These are phyloP conservation scores for Mya arenaria DNA, from an alignment of 1,140 invertebrate genomes.

Conservation along the genomic window DNA sequence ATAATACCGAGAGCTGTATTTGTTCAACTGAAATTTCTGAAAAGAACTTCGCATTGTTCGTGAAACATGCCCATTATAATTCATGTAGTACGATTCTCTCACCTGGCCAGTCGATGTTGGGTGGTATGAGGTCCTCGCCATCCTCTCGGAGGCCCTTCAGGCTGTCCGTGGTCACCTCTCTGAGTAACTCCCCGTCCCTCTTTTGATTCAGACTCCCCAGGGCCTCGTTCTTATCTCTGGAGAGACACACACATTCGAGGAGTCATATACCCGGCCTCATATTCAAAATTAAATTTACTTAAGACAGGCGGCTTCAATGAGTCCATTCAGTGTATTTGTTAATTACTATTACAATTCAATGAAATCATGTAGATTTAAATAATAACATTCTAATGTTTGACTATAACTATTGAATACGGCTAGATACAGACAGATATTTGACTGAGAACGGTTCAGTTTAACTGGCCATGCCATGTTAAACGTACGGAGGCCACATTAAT, in stretches of 20 bases:
- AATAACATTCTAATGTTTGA: too few species aligned
- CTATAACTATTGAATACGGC: too few species aligned
- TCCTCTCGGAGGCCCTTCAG: constrained; percentile 19
- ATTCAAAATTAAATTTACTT: background rate
- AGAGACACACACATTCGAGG: background rate
- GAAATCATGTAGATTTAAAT: too few species aligned
- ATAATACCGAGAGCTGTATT: background rate
- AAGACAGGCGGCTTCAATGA: too few species aligned
- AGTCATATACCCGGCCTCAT: background rate
- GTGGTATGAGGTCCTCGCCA: constrained; percentile 11
- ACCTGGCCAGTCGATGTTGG: constrained; percentile 13
- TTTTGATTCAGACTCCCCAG: constrained; percentile 37
- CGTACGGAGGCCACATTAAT: too few species aligned
- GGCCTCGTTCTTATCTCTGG: constrained; percentile 17
- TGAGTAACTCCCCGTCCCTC: constrained; percentile 17
- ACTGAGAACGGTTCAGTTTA: too few species aligned
- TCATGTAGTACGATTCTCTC: background rate
- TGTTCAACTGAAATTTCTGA: background rate
- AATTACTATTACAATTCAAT: too few species aligned
- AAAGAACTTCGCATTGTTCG: background rate
- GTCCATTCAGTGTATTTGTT: too few species aligned
- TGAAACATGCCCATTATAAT: background rate
- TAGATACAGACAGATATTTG: too few species aligned
- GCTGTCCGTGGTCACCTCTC: constrained; percentile 39
- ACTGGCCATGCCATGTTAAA: too few species aligned